Base-by-base conservation (phyloP, 2,888 invertebrate species). In the Tribolium freemani region DNA sequence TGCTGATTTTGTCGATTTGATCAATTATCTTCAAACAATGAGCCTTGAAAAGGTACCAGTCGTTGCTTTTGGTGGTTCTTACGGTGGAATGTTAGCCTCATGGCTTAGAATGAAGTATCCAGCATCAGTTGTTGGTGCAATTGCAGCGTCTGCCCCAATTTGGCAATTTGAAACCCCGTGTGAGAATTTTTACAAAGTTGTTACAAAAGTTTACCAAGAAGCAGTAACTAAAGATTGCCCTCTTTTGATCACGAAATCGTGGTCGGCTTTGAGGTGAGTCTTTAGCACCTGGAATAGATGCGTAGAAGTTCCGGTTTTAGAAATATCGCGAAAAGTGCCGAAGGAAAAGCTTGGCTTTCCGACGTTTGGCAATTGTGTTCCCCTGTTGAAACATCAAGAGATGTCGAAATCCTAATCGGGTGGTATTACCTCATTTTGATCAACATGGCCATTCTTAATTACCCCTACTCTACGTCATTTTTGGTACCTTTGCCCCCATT, bases 51-150 rank as follows among this genome's bases (percentile, higher is more conserved):
- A 88, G 67, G 90, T 93, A 79, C 94, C 96, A 0, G 95, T 98
- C 3, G 92, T 99, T 76, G 94, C 94, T 1, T 91, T 93, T 85
- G 93, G 93, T 69, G 93, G 98, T 0, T 98, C 97, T 0, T 99
- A 99, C 85, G 99, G 99, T 0, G 99, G 99, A 26, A 99, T 99
- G 99, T 87, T 99, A 26, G 90, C 98, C 0, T 95, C 98, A 0
- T 99, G 98, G 94, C 90, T 99, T 81, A 90, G 98, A 44, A 94
- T 97, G 86, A 99, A 98, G 87, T 99, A 98, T 87, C 98, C 98
- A 0, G 94, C 96, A 83, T 83, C 95, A 31, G 92, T 97, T 5
- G 87, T 89, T 30, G 98, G 98, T 0, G 93, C 98, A 0, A 91
- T 99, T 73, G 97, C 99, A 3, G 92, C 95, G 1, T 98, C 96